phyloP scores from a whole-genome alignment of 37 sponge, comb jelly and placozoan genomes.

The Chondrilla cf. caribensis region DNA sequence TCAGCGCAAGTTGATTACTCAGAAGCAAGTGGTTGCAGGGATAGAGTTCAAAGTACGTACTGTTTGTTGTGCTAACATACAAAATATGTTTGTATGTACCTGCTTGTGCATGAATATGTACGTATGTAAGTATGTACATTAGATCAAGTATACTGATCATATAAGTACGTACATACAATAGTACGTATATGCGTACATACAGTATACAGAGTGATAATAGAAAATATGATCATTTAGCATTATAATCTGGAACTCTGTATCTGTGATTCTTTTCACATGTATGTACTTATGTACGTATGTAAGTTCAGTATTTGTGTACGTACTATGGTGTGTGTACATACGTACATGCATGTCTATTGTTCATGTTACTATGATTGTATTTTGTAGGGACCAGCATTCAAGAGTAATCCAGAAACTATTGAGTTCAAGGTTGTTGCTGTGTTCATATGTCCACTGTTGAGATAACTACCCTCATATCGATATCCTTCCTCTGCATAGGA shows the following conservation, averaged over 20 bases:
- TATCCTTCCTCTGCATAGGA: conserved; percentile 38
- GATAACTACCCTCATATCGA: neutral
- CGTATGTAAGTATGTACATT: too few relatives aligned
- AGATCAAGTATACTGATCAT: too few relatives aligned
- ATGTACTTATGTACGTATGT: neutral
- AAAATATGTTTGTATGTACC: too few relatives aligned
- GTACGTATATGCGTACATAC: neutral
- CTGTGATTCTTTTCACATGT: too few relatives aligned
- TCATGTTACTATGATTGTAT: neutral
- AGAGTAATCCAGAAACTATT: conserved; percentile 75
- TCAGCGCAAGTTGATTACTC: conserved; percentile 57
- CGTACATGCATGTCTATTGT: neutral
- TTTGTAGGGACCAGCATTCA: conserved; percentile 73
- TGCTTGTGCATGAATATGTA: too few relatives aligned
- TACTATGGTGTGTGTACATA: too few relatives aligned
- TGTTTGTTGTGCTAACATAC: too few relatives aligned
- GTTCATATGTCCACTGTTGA: neutral
- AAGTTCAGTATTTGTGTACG: too few relatives aligned
- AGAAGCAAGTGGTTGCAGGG: conserved; percentile 85
- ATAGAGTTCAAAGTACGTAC: conserved; percentile 79
- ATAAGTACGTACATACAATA: too few relatives aligned
- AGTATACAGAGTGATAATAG: neutral
- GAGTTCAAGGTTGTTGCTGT: conserved; percentile 46
- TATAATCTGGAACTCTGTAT: too few relatives aligned
- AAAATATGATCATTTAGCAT: too few relatives aligned